Conservation (phyloP, 2,797 vertebrate genomes). For the Neostethus bicornis region DNA sequence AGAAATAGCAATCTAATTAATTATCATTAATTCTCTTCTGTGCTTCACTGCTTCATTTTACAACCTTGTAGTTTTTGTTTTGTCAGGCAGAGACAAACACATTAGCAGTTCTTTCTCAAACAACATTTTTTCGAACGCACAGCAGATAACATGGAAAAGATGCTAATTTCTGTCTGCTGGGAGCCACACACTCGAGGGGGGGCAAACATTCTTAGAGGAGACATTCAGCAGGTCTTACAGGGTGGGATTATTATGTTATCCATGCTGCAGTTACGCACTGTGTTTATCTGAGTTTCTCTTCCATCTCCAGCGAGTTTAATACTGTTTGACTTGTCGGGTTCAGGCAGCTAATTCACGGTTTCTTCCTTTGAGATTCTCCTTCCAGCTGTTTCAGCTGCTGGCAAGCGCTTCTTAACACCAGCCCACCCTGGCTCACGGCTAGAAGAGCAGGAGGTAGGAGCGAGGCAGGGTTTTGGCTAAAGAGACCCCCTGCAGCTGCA, state of each 20-base stretch:
- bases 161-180: conserved; percentile 65
- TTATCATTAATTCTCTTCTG: background rate
- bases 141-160: conserved; percentile 61
- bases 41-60: conserved; percentile 1
- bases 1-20: conserved; percentile 3
- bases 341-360: conserved; percentile 59
- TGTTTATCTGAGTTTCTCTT: conserved; percentile 38
- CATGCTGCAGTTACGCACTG: conserved; percentile 21
- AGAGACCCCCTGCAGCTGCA: conserved; percentile 63
- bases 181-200: conserved; percentile 23
- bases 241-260: conserved; percentile 30
- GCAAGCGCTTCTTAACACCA: conserved; percentile 41
- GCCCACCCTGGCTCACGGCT: conserved; percentile 42
- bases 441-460: conserved; percentile 39
- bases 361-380: conserved; percentile 55
- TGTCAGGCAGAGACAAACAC: conserved; percentile 28
- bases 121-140: conserved; percentile 40
- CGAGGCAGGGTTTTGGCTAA: conserved; percentile 35
- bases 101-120: conserved; percentile 54
- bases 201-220: conserved; percentile 35
- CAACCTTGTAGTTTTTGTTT: conserved; percentile 13
- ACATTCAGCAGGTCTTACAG: conserved; percentile 29
- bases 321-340: conserved; percentile 44
- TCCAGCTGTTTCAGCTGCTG: conserved; percentile 61
- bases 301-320: conserved; percentile 34